phyloP scores from a whole-genome alignment of 2,797 vertebrate genomes.

The Propithecus deckenii region DNA sequence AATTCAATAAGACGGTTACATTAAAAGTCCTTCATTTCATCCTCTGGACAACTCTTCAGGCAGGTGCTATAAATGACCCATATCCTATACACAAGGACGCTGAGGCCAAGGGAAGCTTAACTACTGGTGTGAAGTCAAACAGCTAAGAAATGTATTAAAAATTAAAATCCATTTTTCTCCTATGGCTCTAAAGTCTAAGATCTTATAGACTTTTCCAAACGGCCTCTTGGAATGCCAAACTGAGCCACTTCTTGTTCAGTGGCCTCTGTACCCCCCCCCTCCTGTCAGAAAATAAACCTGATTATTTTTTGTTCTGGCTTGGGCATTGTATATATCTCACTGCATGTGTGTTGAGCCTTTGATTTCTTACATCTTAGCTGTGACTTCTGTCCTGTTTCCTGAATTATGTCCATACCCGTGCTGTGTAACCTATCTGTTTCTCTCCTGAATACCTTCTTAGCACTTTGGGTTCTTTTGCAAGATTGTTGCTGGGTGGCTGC shows the following conservation, averaged over 20 bases:
- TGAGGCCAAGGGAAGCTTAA: background rate
- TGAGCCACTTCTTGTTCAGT: background rate
- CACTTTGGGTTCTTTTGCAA: background rate
- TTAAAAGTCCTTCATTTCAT: background rate
- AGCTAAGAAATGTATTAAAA: background rate
- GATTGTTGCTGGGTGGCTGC: slow-evolving; percentile 36
- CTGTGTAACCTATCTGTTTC: slow-evolving; percentile 21
- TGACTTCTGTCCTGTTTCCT: background rate
- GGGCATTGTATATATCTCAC: background rate
- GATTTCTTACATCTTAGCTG: background rate
- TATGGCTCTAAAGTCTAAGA: background rate
- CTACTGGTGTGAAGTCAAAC: background rate
- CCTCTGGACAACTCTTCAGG: background rate
- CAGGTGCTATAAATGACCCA: background rate
- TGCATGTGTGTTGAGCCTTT: background rate
- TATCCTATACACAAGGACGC: background rate
- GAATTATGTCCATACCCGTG: background rate
- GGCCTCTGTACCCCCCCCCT: background rate
- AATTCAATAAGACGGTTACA: background rate
- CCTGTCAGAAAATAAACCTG: slow-evolving; percentile 1
- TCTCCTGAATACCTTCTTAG: background rate
- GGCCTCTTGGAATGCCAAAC: background rate
- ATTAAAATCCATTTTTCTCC: background rate
- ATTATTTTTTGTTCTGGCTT: background rate
- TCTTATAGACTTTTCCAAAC: background rate